Base-by-base conservation (phyloP, 2,797 vertebrate genomes). In the Champsocephalus gunnari region DNA sequence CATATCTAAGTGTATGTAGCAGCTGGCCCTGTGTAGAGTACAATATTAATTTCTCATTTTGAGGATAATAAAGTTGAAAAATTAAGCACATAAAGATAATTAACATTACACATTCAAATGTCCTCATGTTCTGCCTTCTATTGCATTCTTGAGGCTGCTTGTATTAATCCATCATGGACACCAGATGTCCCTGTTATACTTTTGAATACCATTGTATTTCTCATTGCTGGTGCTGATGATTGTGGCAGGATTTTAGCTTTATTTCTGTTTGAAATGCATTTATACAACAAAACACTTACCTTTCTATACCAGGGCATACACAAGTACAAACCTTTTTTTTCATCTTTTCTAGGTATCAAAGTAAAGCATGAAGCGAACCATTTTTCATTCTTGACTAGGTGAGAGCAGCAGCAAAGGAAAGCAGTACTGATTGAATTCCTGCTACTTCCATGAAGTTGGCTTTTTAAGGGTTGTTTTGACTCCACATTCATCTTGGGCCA, bases 121-220 rank as follows among this genome's bases (percentile, higher is more conserved):
- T 59, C 10, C 16, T 47, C 1, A 2, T 13, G 62, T 38, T 4
- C 9, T 44, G 45, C 3, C 12, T 62, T 8, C 4, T 71, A 0
- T 41, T 53, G 19, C n/a, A 3, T 61, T 32, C 0, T 19, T 3
- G 6, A 53, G 6, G 13, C 12, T 38, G 21, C 5, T 57, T 92
- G 89, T 73, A 88, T 66, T 91, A 80, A 69, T 65, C 21, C 74
- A 67, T 60, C 16, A n/a, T 21, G 71, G 50, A 82, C 91, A 91
- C 77, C 73, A 93, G 90, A 68, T 86, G 89, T 87, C 91, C 43
- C 75, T 69, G 43, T 47, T 72, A 11, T 12, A 69, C 84, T 74
- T 66, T 60, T 13, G 14, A 54, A 76, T 24, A 32, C 4, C 44
- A 8, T 10, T 11, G 44, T 38, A 38, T 11, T n/a, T 49, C 13